Evolutionary conservation across 2,888 invertebrate species (phyloP).

Genomic region (Acrocera orbiculus): DNA sequence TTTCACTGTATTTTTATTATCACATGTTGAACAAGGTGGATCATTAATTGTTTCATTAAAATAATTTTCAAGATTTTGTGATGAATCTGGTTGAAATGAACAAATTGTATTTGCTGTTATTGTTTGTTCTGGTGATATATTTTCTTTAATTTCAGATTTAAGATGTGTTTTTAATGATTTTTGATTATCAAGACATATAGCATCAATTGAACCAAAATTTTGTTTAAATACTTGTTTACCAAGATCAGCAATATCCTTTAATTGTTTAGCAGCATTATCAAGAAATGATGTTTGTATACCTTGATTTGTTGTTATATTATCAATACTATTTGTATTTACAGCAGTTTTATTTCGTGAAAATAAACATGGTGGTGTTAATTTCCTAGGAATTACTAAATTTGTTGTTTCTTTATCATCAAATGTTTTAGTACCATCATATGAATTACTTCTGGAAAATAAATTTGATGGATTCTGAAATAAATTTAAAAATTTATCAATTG

Average conservation of each 20-base stretch:
- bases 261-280: constrained; percentile 25
- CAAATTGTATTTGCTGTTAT: constrained; percentile 15
- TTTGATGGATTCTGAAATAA: constrained; percentile 46
- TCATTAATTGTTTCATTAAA: no score
- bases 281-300: constrained; percentile 21
- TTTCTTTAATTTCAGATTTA: constrained; percentile 42
- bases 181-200: not conserved
- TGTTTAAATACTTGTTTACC: constrained; percentile 28
- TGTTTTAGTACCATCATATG: constrained; percentile 17
- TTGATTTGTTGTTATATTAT: constrained; percentile 13
- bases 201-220: constrained; percentile 23
- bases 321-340: constrained; percentile 8
- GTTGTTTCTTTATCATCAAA: constrained; percentile 1
- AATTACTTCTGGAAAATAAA: constrained; percentile 37
- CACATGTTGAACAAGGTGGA: no score
- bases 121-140: constrained; percentile 44
- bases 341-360: constrained; percentile 5
- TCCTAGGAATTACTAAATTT: constrained; percentile 6
- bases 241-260: constrained; percentile 20
- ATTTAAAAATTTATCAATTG: constrained; percentile 46
- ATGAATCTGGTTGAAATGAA: constrained; percentile 3
- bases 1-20: no score
- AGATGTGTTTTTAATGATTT: constrained; percentile 38
- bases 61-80: no score
- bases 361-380: constrained; percentile 8